Evolutionary conservation across 1,140 invertebrate species (phyloP).

Genomic region (Antheraea mylitta): DNA sequence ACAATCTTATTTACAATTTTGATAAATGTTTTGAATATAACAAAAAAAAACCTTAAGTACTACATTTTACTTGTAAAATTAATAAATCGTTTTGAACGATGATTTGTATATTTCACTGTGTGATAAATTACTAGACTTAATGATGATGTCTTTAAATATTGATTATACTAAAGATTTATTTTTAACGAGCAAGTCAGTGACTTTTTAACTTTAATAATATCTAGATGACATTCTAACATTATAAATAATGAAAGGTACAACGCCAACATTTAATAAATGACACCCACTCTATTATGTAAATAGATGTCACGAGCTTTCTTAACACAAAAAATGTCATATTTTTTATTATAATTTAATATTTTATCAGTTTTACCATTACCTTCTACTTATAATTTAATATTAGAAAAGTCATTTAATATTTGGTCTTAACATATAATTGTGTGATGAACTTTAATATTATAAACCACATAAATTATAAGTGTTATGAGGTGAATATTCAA

Average conservation of each 20-base stretch:
- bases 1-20: neutral
- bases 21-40: neutral
- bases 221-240: neutral
- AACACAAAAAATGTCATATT: neutral
- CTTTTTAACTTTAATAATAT: neutral
- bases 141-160: conserved; percentile 1
- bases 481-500: too few relatives aligned
- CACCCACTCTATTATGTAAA: conserved; percentile 4
- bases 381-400: too few relatives aligned
- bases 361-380: neutral
- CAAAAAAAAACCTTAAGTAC: neutral
- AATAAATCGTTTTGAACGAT: neutral
- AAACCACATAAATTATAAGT: too few relatives aligned
- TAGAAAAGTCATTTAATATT: too few relatives aligned
- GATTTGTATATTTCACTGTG: neutral
- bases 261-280: neutral
- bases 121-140: neutral
- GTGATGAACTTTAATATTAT: too few relatives aligned
- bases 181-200: neutral
- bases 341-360: neutral
- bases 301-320: neutral
- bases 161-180: neutral
- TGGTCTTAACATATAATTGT: too few relatives aligned
- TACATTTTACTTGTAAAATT: neutral
- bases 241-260: neutral